Percentiles rank a stretch among this genome's conserved stretches.
These are phyloP conservation scores for Andrena bicolor DNA, from an alignment of 2,888 invertebrate genomes.

Conservation along the genomic window DNA sequence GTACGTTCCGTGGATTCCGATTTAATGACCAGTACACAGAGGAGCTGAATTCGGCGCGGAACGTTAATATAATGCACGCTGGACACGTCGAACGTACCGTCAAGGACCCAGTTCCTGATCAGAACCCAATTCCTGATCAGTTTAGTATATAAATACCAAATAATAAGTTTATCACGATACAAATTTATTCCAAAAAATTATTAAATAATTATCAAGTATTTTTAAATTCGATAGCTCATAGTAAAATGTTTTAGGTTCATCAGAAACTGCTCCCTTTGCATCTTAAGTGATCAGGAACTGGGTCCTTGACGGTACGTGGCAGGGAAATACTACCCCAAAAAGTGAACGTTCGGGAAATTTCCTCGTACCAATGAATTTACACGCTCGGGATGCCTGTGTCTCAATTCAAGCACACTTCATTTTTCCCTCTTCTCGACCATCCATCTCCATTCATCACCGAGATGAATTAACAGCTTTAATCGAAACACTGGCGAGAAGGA, in stretches of 20 bases:
- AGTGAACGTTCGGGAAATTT: constrained; percentile 16
- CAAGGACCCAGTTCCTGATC: too few species aligned
- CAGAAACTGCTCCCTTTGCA: too few species aligned
- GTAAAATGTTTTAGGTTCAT: too few species aligned
- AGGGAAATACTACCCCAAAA: not conserved
- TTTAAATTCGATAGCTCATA: too few species aligned
- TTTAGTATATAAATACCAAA: too few species aligned
- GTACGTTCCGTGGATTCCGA: not conserved
- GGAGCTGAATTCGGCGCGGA: constrained; percentile 3
- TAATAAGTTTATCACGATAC: too few species aligned
- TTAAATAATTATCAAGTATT: too few species aligned
- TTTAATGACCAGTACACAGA: constrained; percentile 1
- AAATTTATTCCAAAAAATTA: too few species aligned
- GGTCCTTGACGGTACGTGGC: too few species aligned
- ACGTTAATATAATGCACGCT: not conserved
- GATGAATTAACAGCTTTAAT: constrained; percentile 34
- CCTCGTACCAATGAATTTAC: constrained; percentile 5
- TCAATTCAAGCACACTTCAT: not conserved
- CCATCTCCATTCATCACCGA: constrained; percentile 17
- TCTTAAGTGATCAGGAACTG: too few species aligned
- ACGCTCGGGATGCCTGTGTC: constrained; percentile 1
- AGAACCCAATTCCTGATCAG: too few species aligned
- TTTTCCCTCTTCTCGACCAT: constrained; percentile 12
- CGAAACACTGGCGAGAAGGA: not conserved
- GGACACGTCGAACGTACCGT: not conserved